These are phyloP conservation scores for Lobophora halterata DNA, from an alignment of 2,888 invertebrate genomes.

Conservation along the genomic window DNA sequence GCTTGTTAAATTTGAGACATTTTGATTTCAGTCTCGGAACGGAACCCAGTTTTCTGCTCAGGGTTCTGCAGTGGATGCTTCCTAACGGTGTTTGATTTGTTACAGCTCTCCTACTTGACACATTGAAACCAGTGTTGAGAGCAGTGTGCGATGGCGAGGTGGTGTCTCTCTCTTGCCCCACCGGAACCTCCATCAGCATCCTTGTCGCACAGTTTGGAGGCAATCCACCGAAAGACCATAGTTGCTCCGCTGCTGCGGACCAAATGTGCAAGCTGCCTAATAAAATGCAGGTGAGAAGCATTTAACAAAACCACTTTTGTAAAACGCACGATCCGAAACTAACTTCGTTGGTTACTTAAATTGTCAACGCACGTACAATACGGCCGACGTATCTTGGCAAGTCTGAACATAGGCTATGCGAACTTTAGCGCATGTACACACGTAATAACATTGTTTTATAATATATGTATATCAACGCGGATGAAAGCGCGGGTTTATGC, in stretches of 20 bases:
- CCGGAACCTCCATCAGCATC: slow-evolving; percentile 94
- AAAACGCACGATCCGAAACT: background rate
- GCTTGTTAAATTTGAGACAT: too few relatives aligned
- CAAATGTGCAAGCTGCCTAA: slow-evolving; percentile 36
- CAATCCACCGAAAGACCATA: slow-evolving; percentile 63
- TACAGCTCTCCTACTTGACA: slow-evolving; percentile 92
- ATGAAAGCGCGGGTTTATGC: too few relatives aligned
- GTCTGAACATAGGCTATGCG: too few relatives aligned
- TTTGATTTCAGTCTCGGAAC: too few relatives aligned
- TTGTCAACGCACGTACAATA: too few relatives aligned
- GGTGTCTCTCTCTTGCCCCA: slow-evolving; percentile 92
- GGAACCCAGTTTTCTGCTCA: too few relatives aligned
- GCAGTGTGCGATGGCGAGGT: slow-evolving; percentile 94
- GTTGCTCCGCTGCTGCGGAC: slow-evolving; percentile 43
- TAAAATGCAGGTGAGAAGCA: slow-evolving; percentile 43
- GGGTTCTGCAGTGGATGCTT: too few relatives aligned
- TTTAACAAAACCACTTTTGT: background rate
- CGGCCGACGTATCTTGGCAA: too few relatives aligned
- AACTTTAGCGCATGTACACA: too few relatives aligned
- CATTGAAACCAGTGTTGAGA: slow-evolving; percentile 91
- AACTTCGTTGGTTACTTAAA: too few relatives aligned
- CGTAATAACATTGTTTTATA: too few relatives aligned
- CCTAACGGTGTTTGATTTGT: slow-evolving; percentile 24
- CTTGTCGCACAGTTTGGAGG: slow-evolving; percentile 93
- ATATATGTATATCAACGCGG: too few relatives aligned